Evolutionary conservation across 2,888 invertebrate genomes (phyloP), one percentile per base, ranked within the genome.

Genomic region (Itoplectis maculator): DNA sequence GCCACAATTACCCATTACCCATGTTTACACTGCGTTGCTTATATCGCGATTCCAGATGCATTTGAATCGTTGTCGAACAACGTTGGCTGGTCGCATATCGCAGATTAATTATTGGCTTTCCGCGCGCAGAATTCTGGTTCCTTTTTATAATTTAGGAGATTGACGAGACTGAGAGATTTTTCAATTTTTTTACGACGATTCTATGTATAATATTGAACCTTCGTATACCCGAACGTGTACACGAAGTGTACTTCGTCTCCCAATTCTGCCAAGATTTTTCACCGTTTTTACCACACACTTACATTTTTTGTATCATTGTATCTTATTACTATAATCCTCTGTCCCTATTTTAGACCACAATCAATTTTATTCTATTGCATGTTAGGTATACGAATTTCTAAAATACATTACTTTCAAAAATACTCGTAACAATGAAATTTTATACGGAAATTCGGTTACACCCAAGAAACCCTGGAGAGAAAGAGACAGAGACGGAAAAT

Each of bases 1-100:
- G 4, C 15, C n/a, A 59, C 15, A 37, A 59, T 59, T 59, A 37
- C 29, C 29, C 20, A 51, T 51, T 18, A 51, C 59, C 37, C n/a
- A 59, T n/a, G 15, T 59, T 6, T 59, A 37, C n/a, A 15, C 7
- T 15, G 15, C 7, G 1, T n/a, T 9, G 59, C 37, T 37, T 35
- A n/a, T 37, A 59, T 15, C 51, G 5, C n/a, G 54, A 23, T 23
- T 23, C 54, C 54, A 54, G 23, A 13, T 23, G 11, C 20, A 54
- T 54, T 54, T 23, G 13, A 23, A 54, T 13, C 5, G 23, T 23
- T 3, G 4, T 13, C 9, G 13, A 54, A 20, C 11, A 3, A 23
- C 8, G 0, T 23, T 20, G 9, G 29, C 29, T 2, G 3, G 3
- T 5, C 8, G n/a, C 23, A 23, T 13, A 13, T 54, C 54, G 13